Evolutionary conservation across 2,797 vertebrate species (phyloP).

Genomic region (Fundulus diaphanus): DNA sequence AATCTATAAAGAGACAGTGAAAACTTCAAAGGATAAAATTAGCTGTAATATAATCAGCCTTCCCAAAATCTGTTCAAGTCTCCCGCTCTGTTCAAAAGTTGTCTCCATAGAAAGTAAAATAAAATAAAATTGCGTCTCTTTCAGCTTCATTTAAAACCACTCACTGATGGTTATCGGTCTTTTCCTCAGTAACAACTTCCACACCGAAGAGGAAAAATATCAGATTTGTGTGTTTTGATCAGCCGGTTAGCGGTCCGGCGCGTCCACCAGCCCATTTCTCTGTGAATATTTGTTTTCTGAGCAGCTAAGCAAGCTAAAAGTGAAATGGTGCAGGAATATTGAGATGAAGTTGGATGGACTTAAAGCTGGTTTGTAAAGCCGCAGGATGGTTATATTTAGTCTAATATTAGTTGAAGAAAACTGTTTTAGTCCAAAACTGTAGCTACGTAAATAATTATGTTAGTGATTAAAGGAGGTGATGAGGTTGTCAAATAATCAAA

Average conservation of each 20-base stretch:
- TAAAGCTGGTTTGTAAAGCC: background rate
- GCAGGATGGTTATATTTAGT: background rate
- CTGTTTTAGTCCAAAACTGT: background rate
- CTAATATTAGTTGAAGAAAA: background rate
- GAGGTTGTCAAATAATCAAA: background rate
- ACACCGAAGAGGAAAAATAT: background rate
- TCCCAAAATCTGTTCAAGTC: background rate
- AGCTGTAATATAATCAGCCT: background rate
- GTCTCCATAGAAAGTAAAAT: background rate
- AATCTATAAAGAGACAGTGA: background rate
- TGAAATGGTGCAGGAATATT: background rate
- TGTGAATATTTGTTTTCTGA: background rate
- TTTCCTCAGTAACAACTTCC: background rate
- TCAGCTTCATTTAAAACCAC: background rate
- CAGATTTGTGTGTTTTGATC: background rate
- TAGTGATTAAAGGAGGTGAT: background rate
- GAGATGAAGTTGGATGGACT: background rate
- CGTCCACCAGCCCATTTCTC: background rate
- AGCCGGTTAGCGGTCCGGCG: background rate
- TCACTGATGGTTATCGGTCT: background rate
- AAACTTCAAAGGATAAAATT: background rate
- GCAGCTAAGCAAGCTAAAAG: background rate
- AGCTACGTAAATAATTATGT: background rate
- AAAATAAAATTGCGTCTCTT: too few relatives aligned
- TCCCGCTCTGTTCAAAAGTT: background rate